Conservation (phyloP, 2,888 invertebrate species). For the Synergus laeviventris region DNA sequence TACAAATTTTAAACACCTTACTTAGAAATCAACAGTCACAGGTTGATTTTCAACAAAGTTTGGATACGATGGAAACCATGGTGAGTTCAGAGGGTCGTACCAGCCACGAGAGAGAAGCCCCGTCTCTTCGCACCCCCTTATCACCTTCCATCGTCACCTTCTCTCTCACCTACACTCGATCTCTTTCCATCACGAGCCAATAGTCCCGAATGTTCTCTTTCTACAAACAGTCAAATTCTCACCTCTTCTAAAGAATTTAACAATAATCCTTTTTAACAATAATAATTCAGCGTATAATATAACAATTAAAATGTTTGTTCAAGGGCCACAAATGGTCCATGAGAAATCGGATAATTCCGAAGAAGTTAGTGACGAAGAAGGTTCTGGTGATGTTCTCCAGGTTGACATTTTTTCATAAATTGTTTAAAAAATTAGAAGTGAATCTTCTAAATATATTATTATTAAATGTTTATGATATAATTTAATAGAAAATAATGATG, state of each 20-base stretch:
- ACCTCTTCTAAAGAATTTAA: neutral
- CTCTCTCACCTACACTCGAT: conserved; percentile 41
- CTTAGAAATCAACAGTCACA: conserved; percentile 1
- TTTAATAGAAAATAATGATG: neutral
- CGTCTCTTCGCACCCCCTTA: conserved; percentile 45
- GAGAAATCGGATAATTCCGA: conserved; percentile 68
- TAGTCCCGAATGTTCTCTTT: conserved; percentile 8
- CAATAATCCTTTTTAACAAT: neutral
- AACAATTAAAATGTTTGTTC: conserved; percentile 68
- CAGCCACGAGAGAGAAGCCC: conserved; percentile 65
- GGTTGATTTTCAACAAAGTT: conserved; percentile 5
- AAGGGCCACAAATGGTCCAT: conserved; percentile 62
- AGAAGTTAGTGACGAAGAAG: conserved; percentile 69
- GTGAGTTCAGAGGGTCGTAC: conserved; percentile 63
- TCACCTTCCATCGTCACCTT: conserved; percentile 44
- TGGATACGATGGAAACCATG: conserved; percentile 36
- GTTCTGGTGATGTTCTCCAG: conserved; percentile 71
- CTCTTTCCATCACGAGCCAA: neutral
- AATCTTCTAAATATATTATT: too few species aligned
- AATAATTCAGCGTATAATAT: neutral
- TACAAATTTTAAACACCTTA: neutral
- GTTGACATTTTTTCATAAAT: conserved; percentile 53
- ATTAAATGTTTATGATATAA: neutral
- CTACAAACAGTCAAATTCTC: neutral
- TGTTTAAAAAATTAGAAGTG: too few species aligned